These are phyloP conservation scores for Hiodon alosoides DNA, from an alignment of 2,113 vertebrate species.

Conservation along the genomic window DNA sequence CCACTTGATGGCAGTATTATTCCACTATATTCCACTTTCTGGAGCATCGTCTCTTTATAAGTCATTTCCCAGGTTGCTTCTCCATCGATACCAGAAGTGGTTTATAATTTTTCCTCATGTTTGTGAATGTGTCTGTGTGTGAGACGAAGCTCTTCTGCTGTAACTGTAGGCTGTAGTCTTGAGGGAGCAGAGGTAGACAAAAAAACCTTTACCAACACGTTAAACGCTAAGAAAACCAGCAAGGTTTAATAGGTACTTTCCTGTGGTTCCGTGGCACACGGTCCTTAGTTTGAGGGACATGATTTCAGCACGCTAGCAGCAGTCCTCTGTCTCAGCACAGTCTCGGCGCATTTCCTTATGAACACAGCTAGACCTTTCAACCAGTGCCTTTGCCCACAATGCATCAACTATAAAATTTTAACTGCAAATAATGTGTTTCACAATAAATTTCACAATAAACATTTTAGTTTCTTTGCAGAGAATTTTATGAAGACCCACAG, in stretches of 20 bases:
- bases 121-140: neutral
- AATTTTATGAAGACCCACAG: neutral
- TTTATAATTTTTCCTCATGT: neutral
- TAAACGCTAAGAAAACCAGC: neutral
- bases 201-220: neutral
- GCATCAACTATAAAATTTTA: conserved; percentile 23
- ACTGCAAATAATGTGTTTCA: too few species aligned
- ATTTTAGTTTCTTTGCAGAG: too few species aligned
- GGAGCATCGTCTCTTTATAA: neutral
- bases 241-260: neutral
- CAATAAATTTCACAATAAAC: too few species aligned
- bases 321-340: neutral
- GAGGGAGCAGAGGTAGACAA: neutral
- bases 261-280: neutral
- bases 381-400: conserved; percentile 10
- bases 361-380: neutral
- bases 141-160: neutral
- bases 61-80: neutral
- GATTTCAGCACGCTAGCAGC: neutral
- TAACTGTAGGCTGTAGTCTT: neutral
- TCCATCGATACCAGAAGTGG: neutral
- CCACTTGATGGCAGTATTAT: conserved; percentile 66
- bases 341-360: neutral
- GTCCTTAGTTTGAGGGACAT: neutral
- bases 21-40: conserved; percentile 29